These are phyloP conservation scores for Epinephelus cyanopodus DNA, from an alignment of 2,113 vertebrate species.

Conservation along the genomic window DNA sequence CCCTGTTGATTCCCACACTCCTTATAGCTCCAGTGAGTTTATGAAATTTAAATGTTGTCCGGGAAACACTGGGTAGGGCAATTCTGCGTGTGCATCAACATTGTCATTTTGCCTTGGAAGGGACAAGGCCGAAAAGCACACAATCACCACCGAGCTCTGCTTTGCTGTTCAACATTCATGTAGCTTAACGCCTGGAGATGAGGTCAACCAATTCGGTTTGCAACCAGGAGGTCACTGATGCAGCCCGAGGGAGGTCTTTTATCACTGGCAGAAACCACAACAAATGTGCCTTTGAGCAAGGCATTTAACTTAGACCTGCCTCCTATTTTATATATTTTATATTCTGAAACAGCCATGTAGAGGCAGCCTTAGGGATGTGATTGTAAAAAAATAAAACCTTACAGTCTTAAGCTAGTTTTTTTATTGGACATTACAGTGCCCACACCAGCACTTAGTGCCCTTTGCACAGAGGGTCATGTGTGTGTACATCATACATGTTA, in stretches of 20 bases:
- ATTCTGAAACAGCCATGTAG: no score
- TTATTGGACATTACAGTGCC: no score
- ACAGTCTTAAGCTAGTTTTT: no score
- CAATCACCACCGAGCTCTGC: constrained; percentile 2
- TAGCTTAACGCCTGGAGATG: constrained; percentile 3
- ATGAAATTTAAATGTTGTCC: constrained; percentile 28
- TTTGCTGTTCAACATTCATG: constrained; percentile 36
- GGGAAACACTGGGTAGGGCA: constrained; percentile 8
- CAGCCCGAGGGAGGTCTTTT: constrained; percentile 8
- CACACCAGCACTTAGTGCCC: no score
- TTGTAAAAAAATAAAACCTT: no score
- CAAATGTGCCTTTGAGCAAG: not conserved
- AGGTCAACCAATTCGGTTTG: constrained; percentile 34
- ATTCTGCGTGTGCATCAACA: constrained; percentile 16
- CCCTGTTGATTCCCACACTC: constrained; percentile 24
- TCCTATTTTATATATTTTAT: no score
- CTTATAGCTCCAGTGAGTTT: constrained; percentile 18
- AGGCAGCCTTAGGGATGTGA: no score
- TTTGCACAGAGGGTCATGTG: no score
- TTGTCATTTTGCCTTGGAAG: constrained; percentile 28
- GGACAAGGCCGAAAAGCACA: constrained; percentile 20
- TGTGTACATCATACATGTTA: no score
- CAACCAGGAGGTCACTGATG: constrained; percentile 19
- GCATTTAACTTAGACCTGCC: not conserved
- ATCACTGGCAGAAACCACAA: not conserved